Conservation (phyloP, 2,888 invertebrate genomes). For the Tridacna gigas region DNA sequence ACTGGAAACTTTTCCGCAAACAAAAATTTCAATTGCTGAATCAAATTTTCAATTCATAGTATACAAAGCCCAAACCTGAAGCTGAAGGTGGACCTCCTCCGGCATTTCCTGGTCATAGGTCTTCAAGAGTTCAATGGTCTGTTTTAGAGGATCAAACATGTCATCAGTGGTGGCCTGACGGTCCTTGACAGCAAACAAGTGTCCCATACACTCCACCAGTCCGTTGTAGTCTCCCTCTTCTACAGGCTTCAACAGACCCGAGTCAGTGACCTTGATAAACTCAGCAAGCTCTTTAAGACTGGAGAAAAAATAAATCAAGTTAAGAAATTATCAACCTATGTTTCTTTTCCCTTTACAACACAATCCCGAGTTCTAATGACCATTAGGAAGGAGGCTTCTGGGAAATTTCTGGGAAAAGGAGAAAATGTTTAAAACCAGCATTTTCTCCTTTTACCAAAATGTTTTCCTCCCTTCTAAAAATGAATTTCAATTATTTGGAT, state of each 20-base stretch:
- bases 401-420: neutral
- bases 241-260: constrained; percentile 92
- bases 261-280: constrained; percentile 95
- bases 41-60: neutral
- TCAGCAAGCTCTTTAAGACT: constrained; percentile 93
- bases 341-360: neutral
- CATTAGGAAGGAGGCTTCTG: neutral
- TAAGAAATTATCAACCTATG: no score
- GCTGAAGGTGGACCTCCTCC: constrained; percentile 95
- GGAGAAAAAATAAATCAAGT: constrained; percentile 66
- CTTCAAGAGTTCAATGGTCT: constrained; percentile 95
- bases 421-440: neutral
- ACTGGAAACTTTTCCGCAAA: no score
- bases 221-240: constrained; percentile 95
- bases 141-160: constrained; percentile 97
- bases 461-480: no score
- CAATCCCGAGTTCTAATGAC: neutral
- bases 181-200: constrained; percentile 96
- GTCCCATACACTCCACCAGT: constrained; percentile 96
- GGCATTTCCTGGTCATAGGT: constrained; percentile 98
- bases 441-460: neutral
- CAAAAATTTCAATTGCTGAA: no score
- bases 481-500: no score
- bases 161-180: constrained; percentile 94
- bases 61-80: constrained; percentile 87